Evolutionary conservation across 2,113 vertebrate genomes (phyloP), one percentile per base, ranked within the genome.

Genomic region (Oncorhynchus gorbuscha): DNA sequence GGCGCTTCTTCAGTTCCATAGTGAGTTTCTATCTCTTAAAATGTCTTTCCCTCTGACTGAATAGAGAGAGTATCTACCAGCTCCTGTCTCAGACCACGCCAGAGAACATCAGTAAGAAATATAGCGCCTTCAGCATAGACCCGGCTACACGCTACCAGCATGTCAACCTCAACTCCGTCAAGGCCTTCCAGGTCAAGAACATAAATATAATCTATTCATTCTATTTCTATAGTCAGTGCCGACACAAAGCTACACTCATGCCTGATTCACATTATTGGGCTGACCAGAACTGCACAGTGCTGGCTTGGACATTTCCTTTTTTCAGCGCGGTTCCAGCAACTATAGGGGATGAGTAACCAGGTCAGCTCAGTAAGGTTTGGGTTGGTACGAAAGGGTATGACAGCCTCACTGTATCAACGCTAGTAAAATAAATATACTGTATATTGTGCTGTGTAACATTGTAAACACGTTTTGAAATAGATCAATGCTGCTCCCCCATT

Each of bases 41-140:
- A 30, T 64, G 8, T 72, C 1, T 66, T 30, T n/a, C 8, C 30
- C 7, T 74, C 20, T 22, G 3, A 59, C 70, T 30, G 12, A 11
- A 26, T 90, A 98, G 97, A 74, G 97, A 99, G 70, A 98, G 97
- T 51, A 73, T 97, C 72, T 99, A 98, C 88, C 96, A 98, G 93
- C 89, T 87, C 62, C 92, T 99, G 59, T 98, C 97, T 0, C 97
- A 99, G 88, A 98, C 97, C 0, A 96, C 96, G 0, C 95, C 97
- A 0, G 96, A 97, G 73, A 99, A 98, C 92, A 97, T 94, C 90
- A 93, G 94, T 79, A 98, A 97, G 86, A 97, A 95, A 26, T 79
- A 95, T 66, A 86, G 73, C 1, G 88, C 86, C 69, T 98, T 96
- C 84, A 96, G 94, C 91, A 94, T 99, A 3, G 87, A 98, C 84